Percentiles rank a stretch among this genome's conserved stretches.
These are phyloP conservation scores for Oenanthe melanoleuca DNA, from an alignment of 2,113 vertebrate species.

Conservation along the genomic window DNA sequence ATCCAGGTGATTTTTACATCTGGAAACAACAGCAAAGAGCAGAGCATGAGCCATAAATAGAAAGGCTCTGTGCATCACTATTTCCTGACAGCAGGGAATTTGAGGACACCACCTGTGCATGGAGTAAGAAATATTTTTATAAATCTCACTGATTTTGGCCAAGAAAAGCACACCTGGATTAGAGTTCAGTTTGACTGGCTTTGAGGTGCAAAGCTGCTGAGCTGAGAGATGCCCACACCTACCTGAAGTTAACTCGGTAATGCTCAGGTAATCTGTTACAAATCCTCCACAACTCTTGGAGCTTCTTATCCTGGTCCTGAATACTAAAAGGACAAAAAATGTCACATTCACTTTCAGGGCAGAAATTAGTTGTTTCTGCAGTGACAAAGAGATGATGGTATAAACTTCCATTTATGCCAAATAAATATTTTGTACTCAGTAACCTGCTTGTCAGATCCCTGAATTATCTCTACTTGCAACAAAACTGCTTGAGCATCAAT, in stretches of 20 bases:
- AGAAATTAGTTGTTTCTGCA: background rate
- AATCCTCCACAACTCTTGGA: constrained; percentile 94
- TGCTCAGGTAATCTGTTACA: constrained; percentile 94
- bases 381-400: background rate
- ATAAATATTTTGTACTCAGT: background rate
- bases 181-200: background rate
- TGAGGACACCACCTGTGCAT: background rate
- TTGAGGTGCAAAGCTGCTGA: background rate
- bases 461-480: background rate
- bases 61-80: background rate
- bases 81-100: background rate
- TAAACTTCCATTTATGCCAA: background rate
- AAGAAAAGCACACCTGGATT: background rate
- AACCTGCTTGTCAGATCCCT: background rate
- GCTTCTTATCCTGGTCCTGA: constrained; percentile 92
- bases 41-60: background rate
- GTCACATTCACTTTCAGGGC: background rate
- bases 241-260: constrained; percentile 94
- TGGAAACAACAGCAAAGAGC: background rate
- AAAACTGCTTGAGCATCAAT: background rate
- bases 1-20: background rate
- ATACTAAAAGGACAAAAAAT: constrained; percentile 75
- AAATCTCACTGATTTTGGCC: background rate
- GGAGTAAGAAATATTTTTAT: background rate
- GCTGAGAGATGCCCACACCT: background rate